These are phyloP conservation scores for Stenotaenia linearis DNA, from an alignment of 2,888 invertebrate species.

Conservation along the genomic window DNA sequence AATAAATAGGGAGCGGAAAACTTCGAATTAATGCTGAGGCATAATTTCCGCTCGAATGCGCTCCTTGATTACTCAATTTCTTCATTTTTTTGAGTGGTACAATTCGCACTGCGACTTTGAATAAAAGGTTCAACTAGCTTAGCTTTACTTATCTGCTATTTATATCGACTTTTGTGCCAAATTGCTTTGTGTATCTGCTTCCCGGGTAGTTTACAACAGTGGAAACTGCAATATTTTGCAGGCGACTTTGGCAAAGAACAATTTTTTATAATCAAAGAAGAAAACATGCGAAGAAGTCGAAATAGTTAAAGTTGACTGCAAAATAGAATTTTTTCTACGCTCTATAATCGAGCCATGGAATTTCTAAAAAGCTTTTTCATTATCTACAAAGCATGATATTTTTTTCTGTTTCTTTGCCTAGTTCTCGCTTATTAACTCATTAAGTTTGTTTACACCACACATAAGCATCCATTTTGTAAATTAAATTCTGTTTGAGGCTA, in stretches of 20 bases:
- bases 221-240: not conserved
- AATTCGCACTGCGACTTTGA: not conserved
- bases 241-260: not conserved
- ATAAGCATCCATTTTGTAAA: not conserved
- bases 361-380: conserved; percentile 10
- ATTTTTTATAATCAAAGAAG: not conserved
- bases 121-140: not conserved
- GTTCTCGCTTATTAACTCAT: not conserved
- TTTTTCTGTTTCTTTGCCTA: not conserved
- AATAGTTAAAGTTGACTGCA: not conserved
- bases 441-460: not conserved
- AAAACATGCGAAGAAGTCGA: not conserved
- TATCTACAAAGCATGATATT: not conserved
- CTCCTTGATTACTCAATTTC: not conserved
- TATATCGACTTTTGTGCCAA: conserved; percentile 10
- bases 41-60: not conserved
- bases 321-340: not conserved
- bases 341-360: not conserved
- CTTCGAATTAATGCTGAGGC: too few relatives aligned
- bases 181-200: conserved; percentile 5
- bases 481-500: not conserved
- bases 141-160: not conserved
- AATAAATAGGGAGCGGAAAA: not conserved
- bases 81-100: not conserved
- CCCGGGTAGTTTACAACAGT: not conserved